Evolutionary conservation across 2,888 invertebrate species (phyloP), one percentile per base, ranked within the genome.

Genomic region (Nudaria mundana): DNA sequence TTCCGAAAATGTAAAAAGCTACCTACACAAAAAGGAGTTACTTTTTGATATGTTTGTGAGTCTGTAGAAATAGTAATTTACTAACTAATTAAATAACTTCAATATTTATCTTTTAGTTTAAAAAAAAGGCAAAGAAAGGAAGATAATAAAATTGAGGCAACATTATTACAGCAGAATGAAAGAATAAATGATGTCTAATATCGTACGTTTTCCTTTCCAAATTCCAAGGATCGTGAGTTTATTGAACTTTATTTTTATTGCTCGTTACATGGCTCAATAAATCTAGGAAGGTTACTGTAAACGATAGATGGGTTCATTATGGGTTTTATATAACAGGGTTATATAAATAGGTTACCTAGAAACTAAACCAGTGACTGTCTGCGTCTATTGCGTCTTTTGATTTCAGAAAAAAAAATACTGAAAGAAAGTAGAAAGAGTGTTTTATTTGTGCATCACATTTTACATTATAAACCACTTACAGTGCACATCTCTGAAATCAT

Each of bases 111-210:
- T 24, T 5, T 2, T 52, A 29, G 8, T 33, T 40, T 6, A 25
- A 22, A 12, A 34, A 11, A 18, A 37, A 23, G 40, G 20, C 22
- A 12, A 16, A 24, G 11, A 29, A 26, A 29, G 43, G n/a, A 28
- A 23, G 11, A 23, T 28, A 32, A 28, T 22, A 20, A n/a, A 22
- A 15, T 15, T 18, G 18, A n/a, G 18, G 18, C 29, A 14, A 30
- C 30, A 34, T 14, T 23, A 40, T 24, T 18, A 30, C 10, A 13
- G 14, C 11, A 7, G 23, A 40, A 35, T 40, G 28, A 31, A 31
- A 36, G 16, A 36, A 28, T 35, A 35, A n/a, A 35, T 35, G 30
- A 38, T 28, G 22, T 43, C 13, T 23, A 26, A 40, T 30, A 30
- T 40, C 25, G 30, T 15, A 25, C 15, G 34, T 40, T 24, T 37